Evolutionary conservation across 2,797 vertebrate species (phyloP).

Genomic region (Leucoraja ocellata): DNA sequence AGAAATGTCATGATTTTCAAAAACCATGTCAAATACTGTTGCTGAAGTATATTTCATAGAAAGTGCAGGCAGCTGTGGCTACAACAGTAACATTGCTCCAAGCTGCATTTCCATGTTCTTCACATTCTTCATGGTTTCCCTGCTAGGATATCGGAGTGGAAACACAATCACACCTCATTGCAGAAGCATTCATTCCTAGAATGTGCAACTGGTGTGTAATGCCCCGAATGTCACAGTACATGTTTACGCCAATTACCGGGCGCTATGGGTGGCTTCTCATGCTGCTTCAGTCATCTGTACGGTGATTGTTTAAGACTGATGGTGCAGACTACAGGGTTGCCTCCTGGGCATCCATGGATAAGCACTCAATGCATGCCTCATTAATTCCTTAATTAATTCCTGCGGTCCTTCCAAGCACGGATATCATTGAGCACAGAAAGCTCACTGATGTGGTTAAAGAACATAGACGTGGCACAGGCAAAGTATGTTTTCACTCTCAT

Average conservation of each 20-base stretch:
- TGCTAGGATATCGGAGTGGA: not conserved
- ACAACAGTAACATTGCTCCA: not conserved
- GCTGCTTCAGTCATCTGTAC: not conserved
- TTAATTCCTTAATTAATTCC: conserved; percentile 30
- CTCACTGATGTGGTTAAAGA: not conserved
- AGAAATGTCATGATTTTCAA: not conserved
- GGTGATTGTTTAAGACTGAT: not conserved
- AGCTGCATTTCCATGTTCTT: too few species aligned
- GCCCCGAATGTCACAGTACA: conserved; percentile 16
- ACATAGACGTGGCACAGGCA: not conserved
- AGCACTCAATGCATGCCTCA: conserved; percentile 13
- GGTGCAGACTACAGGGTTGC: conserved; percentile 18
- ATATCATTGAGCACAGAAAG: conserved; percentile 26
- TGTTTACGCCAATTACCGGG: not conserved
- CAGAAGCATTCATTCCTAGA: not conserved
- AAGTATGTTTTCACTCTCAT: not conserved
- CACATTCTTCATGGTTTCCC: too few species aligned
- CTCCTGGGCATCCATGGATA: conserved; percentile 19
- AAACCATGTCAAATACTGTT: not conserved
- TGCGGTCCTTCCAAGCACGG: not conserved
- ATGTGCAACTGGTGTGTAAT: not conserved
- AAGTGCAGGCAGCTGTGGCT: not conserved
- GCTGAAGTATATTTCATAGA: not conserved
- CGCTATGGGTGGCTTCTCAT: not conserved
- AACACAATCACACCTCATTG: conserved; percentile 12